Base-by-base conservation (phyloP, 2,888 invertebrate genomes). In the Agrenia bidenticulata region DNA sequence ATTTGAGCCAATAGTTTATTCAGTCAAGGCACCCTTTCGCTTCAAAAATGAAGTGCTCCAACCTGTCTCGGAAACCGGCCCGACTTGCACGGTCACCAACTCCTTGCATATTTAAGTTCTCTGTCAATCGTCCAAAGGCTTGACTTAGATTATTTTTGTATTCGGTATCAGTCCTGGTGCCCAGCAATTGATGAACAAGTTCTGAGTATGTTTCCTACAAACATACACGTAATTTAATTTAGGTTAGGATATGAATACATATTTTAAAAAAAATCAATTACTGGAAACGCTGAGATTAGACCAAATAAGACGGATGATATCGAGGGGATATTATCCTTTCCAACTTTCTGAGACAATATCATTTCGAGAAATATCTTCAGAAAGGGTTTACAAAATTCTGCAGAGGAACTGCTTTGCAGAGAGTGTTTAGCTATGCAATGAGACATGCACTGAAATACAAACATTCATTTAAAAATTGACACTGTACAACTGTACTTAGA, bases 231-330 rank as follows among this genome's bases (percentile, higher is more conserved):
- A n/a, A 7, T 27, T 61, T 13, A 17, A 19, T 15, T 27, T 42
- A 32, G n/a, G n/a, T n/a, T n/a, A n/a, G n/a, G n/a, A n/a, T n/a
- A n/a, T n/a, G n/a, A 32, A 32, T 32, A 7, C 32, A 32, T 32
- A 7, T 4, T 32, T 32, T 11, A 32, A 32, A 32, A 32, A 11
- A 11, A 32, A 7, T 32, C 57, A 73, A 78, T 76, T 76, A 83
- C 83, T 77, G 81, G 83, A 78, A 86, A 88, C 76, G 87, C 87
- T 77, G 86, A 87, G 72, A 89, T 87, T 37, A 89, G 80, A 54
- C 84, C 81, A 78, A 85, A 89, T 58, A 89, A 80, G 15, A 86
- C 83, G 24, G 82, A 80, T 69, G 86, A 84, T n/a, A 85, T 85
- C 21, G 83, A 81, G 23, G 83, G 82, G 64, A 86, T 80, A 54